These are phyloP conservation scores for Hemiprocne comata DNA, from an alignment of 2,113 vertebrate species.

Conservation along the genomic window DNA sequence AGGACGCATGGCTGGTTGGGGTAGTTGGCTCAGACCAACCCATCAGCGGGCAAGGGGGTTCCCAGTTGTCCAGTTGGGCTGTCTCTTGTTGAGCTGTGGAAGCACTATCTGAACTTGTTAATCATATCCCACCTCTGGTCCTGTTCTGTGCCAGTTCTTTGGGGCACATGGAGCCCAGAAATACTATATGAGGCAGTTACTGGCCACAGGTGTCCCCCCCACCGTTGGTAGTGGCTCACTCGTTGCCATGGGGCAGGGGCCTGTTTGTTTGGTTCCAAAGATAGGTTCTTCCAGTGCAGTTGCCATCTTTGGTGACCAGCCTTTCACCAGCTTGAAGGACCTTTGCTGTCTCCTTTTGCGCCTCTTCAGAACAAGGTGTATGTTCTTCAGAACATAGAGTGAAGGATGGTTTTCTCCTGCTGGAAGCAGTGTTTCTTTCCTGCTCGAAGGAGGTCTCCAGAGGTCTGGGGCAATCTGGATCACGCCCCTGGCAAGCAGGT, in stretches of 20 bases:
- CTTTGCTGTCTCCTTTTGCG: background rate
- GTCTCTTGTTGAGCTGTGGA: background rate
- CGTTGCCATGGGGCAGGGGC: background rate
- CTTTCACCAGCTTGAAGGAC: background rate
- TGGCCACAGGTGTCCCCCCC: background rate
- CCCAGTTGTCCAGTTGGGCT: rapidly evolving
- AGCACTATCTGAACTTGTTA: background rate
- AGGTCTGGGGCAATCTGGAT: rapidly evolving
- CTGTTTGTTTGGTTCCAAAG: background rate
- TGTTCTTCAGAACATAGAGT: background rate
- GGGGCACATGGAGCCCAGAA: background rate
- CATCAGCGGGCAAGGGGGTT: background rate
- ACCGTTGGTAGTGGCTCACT: no score
- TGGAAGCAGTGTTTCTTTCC: no score
- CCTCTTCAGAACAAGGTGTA: background rate
- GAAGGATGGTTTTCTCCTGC: background rate
- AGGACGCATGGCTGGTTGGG: no score
- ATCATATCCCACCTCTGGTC: background rate
- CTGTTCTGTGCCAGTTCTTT: no score
- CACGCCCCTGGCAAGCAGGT: rapidly evolving
- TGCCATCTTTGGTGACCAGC: background rate
- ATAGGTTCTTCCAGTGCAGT: rapidly evolving
- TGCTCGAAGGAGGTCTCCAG: rapidly evolving
- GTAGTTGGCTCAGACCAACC: background rate
- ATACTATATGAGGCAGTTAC: background rate